Base-by-base conservation (phyloP, 2,888 invertebrate species). In the Trissonchulus latispiculum region DNA sequence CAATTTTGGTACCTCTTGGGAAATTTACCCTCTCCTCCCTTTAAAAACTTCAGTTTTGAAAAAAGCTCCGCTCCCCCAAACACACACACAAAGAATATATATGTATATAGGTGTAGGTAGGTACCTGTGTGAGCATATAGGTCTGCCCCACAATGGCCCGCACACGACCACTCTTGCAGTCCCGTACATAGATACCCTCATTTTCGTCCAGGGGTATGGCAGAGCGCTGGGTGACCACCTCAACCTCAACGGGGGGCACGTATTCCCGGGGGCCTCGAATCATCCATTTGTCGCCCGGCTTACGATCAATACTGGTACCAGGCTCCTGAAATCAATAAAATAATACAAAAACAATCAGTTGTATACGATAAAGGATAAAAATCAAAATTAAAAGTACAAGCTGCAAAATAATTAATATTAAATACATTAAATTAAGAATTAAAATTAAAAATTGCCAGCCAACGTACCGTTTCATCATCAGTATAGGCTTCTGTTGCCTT, bases 131-230 rank as follows among this genome's bases (percentile, higher is more conserved):
- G 74, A 86, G 77, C 85, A 86, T 86, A 79, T 86, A 86, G 1
- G 86, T 86, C 74, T 83, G 81, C 1, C 85, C 86, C 70, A 83
- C 82, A 28, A 86, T 80, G 8, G 84, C 83, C 66, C 85, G 78
- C 8, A 85, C 84, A 83, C 84, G 80, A n/a, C 81, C 81, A 61
- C 76, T 78, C 72, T 81, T 86, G 72, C 84, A 82, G 77, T 86
- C 84, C 31, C 86, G 76, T 61, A 86, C 84, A 78, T 86, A 86
- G 76, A 86, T 85, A 68, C 85, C 86, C 79, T 86, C 86, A 77
- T 85, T 86, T 75, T 85, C 85, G 78, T 86, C 86, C 62, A 86
- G 79, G 62, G 86, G 85, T 37, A 86, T 85, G 31, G 86, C 84
- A 37, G 80, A 79, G 70, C 85, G 78, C 77, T 83, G 81, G 74